Evolutionary conservation across 2,113 vertebrate genomes (phyloP), one percentile per base, ranked within the genome.

Genomic region (Balaeniceps rex): DNA sequence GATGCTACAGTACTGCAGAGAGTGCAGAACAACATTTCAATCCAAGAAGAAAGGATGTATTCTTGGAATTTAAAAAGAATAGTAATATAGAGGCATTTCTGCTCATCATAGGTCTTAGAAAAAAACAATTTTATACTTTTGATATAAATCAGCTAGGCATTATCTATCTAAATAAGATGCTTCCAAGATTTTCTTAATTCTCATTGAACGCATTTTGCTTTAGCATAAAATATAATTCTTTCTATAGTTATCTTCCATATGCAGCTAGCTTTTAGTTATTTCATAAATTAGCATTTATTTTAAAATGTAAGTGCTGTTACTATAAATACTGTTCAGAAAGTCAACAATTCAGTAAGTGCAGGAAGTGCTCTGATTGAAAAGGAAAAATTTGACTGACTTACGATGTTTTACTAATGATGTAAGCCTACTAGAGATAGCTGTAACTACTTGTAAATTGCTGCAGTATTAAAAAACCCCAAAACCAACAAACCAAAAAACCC

Each of bases 351-450:
- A 58, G 29, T 49, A 93, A 88, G 55, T 60, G 88, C 88, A 90
- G 57, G 80, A 92, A 77, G 69, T 66, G 33, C 40, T 97, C 70
- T 88, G 60, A 80, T 36, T 94, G 90, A 89, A 80, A 92, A 94
- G 88, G 72, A 95, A 96, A 91, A 52, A 55, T 66, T 91, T 86
- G 71, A 83, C 79, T 51, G 36, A 88, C 84, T 92, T 64, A 88
- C 0, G 1, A 75, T 75, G 42, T 87, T 96, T 97, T 76, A 70
- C 47, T 88, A 93, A 90, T 57, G 88, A 97, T 38, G 75, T 77
- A 93, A 93, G 77, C 55, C 54, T 90, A 52, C 42, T 87, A 90
- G 88, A 96, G 96, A 97, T 82, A 90, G 82, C 36, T 87, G 42
- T 54, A 94, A 80, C 83, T 61, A 77, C 81, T 94, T 94, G 51